Conservation (phyloP, 64 coral and sea anemone species). For the Actinia equina region DNA sequence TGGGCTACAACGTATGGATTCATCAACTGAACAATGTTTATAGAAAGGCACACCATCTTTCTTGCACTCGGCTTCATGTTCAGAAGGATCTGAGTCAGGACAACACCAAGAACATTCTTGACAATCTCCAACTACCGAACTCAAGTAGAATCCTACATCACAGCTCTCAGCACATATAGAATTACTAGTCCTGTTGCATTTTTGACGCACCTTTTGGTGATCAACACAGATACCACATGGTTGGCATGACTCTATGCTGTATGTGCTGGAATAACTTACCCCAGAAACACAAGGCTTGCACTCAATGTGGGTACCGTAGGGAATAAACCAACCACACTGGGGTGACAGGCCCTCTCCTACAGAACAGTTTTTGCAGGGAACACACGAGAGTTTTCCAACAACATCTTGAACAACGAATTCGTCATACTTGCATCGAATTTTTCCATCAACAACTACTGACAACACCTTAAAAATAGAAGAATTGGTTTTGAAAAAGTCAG, state of each 20-base stretch:
- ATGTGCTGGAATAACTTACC: slow-evolving; percentile 8
- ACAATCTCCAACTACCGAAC: slow-evolving; percentile 12
- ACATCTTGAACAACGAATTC: slow-evolving; percentile 15
- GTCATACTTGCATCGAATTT: slow-evolving; percentile 12
- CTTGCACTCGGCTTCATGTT: not conserved
- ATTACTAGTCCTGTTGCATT: slow-evolving; percentile 21
- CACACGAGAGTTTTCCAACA: slow-evolving; percentile 1
- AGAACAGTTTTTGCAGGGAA: slow-evolving; percentile 19
- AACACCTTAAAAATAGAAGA: not conserved
- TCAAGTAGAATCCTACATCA: slow-evolving; percentile 25
- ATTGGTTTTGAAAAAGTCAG: not conserved
- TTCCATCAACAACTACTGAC: not conserved
- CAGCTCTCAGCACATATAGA: slow-evolving; percentile 26
- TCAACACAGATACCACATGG: slow-evolving; percentile 31
- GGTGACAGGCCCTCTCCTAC: slow-evolving; percentile 4
- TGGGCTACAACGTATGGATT: slow-evolving; percentile 5
- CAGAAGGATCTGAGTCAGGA: not conserved
- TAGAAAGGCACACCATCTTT: slow-evolving; percentile 25
- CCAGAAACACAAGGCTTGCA: slow-evolving; percentile 22
- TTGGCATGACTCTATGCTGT: slow-evolving; percentile 6
- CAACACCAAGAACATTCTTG: slow-evolving; percentile 52
- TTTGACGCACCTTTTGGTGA: slow-evolving; percentile 16
- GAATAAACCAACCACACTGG: slow-evolving; percentile 4
- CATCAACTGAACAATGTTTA: slow-evolving; percentile 31
- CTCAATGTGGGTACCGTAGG: not conserved